phyloP scores from a whole-genome alignment of 1,140 invertebrate genomes.

The Archegozetes longisetosus region DNA sequence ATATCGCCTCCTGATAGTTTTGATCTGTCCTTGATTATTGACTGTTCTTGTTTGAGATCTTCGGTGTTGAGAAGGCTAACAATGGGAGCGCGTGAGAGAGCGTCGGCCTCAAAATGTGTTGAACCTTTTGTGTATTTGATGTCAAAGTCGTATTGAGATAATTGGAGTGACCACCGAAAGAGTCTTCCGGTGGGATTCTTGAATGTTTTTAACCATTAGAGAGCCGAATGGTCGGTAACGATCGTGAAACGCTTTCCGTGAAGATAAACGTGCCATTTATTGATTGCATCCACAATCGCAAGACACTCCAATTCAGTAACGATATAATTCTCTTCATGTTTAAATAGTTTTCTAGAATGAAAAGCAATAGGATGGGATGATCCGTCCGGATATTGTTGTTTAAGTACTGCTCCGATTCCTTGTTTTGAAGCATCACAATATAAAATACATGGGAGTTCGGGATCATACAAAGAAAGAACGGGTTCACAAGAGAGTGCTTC shows the following conservation, averaged over 20 bases:
- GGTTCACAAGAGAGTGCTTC: conserved; percentile 2
- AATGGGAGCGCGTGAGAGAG: conserved; percentile 11
- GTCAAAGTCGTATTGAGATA: conserved; percentile 12
- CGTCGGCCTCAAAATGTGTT: conserved; percentile 13
- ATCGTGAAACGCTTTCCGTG: conserved; percentile 34
- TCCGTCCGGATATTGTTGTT: conserved; percentile 8
- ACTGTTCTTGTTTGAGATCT: no score
- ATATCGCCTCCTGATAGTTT: background rate
- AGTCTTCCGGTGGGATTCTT: conserved; percentile 11
- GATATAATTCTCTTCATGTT: conserved; percentile 31
- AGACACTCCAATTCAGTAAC: conserved; percentile 35
- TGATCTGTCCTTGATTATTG: background rate
- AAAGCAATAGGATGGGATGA: background rate
- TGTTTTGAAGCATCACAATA: conserved; percentile 15
- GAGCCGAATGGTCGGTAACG: conserved; percentile 34
- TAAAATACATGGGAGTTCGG: background rate
- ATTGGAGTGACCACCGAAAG: conserved; percentile 6
- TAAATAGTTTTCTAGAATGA: conserved; percentile 21
- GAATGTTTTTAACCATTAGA: conserved; percentile 20
- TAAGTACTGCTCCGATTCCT: conserved; percentile 18
- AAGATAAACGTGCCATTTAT: conserved; percentile 34
- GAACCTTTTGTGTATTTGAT: conserved; percentile 4
- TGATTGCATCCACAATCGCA: conserved; percentile 32
- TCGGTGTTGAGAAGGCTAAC: background rate
- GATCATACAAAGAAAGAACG: conserved; percentile 12